Base-by-base conservation (phyloP, 2,888 invertebrate species). In the Eudemis profundana region DNA sequence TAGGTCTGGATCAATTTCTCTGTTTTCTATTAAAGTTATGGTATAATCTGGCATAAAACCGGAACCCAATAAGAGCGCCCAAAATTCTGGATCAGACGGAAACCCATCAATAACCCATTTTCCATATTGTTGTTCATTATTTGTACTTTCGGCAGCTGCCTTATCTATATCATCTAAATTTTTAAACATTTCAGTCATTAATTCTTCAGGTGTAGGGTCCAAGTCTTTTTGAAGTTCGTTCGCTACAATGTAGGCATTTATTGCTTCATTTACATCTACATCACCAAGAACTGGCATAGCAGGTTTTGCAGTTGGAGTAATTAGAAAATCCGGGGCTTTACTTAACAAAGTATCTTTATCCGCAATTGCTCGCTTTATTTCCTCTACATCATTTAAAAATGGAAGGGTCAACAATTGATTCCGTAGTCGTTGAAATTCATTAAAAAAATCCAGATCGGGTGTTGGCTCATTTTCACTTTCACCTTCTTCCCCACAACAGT, bases 91-190 rank as follows among this genome's bases (percentile, higher is more conserved):
- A 69, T 93, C 87, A 19, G 90, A 77, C 21, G 93, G 89, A 79
- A 94, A 92, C 0, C 92, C 94, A 75, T 95, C 95, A 59, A 95
- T 83, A 68, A 95, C 91, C 90, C 93, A 95, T 71, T 93, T 93
- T 17, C 93, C 92, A 75, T 90, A 90, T 29, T 67, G 71, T 49
- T 78, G 67, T 27, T 83, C 76, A 61, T 59, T 71, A 64, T 79
- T 74, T 57, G 84, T 78, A 61, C 75, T 61, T 72, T 80, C 69
- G 70, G 78, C 69, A 66, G 78, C 74, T 67, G 83, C 71, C 23
- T 76, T 74, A 72, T 93, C 93, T 42, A 90, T 78, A 44, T 72
- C 70, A 69, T 75, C 77, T 54, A 94, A 81, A 7, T 79, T 72
- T 38, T 76, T 82, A 7, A 76, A 72, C 17, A 94, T 75, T 77